Conservation (phyloP, 2,113 vertebrate species). For the Lates calcarifer region DNA sequence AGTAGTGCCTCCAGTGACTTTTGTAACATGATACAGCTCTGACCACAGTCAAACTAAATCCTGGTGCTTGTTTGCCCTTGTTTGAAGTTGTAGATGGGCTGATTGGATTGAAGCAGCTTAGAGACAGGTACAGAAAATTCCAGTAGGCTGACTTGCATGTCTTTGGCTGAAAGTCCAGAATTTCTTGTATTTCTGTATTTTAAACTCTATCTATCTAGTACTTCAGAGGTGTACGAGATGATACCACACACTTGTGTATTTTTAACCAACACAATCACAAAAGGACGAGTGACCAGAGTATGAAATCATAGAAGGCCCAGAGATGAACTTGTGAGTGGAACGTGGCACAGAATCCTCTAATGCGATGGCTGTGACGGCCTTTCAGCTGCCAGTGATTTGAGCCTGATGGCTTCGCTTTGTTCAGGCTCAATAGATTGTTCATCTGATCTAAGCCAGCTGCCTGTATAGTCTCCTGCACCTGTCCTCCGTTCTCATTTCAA, state of each 20-base stretch:
- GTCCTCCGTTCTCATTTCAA: conserved; percentile 1
- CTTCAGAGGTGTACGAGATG: too few relatives aligned
- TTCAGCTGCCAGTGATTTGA: conserved; percentile 33
- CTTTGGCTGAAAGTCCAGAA: background rate
- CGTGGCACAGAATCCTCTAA: background rate
- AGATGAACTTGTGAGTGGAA: background rate
- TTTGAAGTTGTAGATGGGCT: background rate
- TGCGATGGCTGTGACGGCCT: background rate
- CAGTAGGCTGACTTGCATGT: background rate
- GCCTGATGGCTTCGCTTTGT: conserved; percentile 44
- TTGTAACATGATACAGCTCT: background rate
- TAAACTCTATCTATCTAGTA: background rate
- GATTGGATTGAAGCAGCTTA: background rate
- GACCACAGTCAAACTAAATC: background rate
- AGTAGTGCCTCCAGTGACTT: background rate
- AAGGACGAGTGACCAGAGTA: background rate
- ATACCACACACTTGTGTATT: background rate
- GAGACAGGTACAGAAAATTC: background rate
- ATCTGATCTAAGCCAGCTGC: conserved; percentile 58
- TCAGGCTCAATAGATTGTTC: conserved; percentile 33
- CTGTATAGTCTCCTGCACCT: conserved; percentile 43
- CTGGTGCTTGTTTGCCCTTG: background rate
- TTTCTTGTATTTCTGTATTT: background rate
- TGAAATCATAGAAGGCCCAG: background rate
- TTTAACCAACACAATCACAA: background rate